Percentiles rank a stretch among this genome's conserved stretches.
Conservation (phyloP, 2,797 vertebrate genomes). For the Galagoides demidoff region DNA sequence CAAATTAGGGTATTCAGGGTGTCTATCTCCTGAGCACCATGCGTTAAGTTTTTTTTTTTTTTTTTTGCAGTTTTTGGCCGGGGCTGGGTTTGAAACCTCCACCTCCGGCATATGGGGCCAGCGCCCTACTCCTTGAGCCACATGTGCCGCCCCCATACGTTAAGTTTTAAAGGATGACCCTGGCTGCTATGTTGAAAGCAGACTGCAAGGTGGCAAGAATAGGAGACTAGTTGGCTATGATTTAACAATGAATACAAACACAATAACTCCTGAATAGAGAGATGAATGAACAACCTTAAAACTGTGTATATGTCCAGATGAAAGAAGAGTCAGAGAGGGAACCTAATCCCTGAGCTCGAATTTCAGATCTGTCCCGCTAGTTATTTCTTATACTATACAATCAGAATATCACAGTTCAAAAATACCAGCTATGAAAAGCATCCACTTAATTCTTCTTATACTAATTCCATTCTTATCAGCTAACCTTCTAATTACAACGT, state of each 20-base stretch:
- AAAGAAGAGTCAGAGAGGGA: neutral
- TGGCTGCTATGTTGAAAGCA: neutral
- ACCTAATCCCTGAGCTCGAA: neutral
- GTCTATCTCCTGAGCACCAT: neutral
- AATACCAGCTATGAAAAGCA: neutral
- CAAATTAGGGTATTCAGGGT: neutral
- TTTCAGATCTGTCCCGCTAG: neutral
- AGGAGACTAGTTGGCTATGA: neutral
- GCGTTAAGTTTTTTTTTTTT: neutral
- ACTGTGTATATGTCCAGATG: neutral
- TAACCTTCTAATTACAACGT: neutral
- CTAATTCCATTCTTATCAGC: neutral
- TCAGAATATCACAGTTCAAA: neutral
- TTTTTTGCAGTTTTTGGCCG: too few species aligned
- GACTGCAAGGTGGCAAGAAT: neutral
- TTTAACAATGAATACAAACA: neutral
- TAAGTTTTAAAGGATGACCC: neutral
- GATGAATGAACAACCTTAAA: neutral
- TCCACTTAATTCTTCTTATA: neutral
- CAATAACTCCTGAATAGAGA: neutral
- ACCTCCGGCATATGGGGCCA: too few species aligned
- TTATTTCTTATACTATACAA: neutral
- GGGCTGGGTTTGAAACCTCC: too few species aligned
- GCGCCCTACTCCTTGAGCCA: too few species aligned
- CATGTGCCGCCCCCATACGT: neutral